A percentile compares a stretch with the other conserved stretches of the same genome.
These are phyloP conservation scores for Lycorma delicatula DNA, from an alignment of 1,140 invertebrate species.

Conservation along the genomic window DNA sequence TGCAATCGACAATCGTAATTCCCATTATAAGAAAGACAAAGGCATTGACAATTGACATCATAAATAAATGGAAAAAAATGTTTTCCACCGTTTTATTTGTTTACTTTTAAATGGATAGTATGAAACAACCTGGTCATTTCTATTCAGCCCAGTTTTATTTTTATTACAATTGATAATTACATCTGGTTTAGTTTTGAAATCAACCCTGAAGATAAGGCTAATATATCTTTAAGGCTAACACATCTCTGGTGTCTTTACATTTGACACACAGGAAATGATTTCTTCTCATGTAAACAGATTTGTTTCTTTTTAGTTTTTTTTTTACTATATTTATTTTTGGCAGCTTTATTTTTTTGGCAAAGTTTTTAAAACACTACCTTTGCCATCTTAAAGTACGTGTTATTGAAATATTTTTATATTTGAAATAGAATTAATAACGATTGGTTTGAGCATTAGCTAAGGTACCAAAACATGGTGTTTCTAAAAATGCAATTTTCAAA, in stretches of 20 bases:
- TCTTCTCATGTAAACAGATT: constrained; percentile 5
- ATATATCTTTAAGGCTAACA: too few relatives aligned
- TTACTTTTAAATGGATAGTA: background rate
- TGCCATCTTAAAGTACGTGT: too few relatives aligned
- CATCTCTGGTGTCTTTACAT: constrained; percentile 8
- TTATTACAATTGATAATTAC: constrained; percentile 5
- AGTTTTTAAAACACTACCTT: too few relatives aligned
- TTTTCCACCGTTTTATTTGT: constrained; percentile 8
- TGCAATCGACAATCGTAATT: too few relatives aligned
- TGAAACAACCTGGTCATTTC: background rate
- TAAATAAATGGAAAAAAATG: constrained; percentile 6
- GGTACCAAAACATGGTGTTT: too few relatives aligned
- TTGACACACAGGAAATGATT: constrained; percentile 4
- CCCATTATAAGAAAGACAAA: too few relatives aligned
- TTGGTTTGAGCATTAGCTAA: too few relatives aligned
- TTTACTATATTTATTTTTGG: constrained; percentile 1
- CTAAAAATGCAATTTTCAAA: too few relatives aligned
- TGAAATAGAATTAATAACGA: too few relatives aligned
- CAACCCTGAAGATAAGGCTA: too few relatives aligned
- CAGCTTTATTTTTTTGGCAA: background rate
- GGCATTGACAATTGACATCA: background rate
- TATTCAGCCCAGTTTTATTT: constrained; percentile 7
- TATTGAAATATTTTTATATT: too few relatives aligned
- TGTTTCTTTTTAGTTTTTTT: background rate
- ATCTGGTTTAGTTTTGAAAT: background rate